Evolutionary conservation across 1,140 invertebrate species (phyloP).

Genomic region (Caerostris darwini): DNA sequence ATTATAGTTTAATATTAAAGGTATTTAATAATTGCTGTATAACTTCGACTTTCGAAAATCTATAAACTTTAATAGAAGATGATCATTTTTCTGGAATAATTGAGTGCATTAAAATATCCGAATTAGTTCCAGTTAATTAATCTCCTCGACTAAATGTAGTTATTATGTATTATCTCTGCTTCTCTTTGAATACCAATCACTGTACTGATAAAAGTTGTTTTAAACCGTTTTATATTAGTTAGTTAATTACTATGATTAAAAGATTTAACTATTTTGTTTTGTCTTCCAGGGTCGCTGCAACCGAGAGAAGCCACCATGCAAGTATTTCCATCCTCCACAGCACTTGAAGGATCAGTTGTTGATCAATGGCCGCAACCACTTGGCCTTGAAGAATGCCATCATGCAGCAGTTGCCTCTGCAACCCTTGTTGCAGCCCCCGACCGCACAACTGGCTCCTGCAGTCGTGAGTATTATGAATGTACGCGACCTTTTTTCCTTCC

Average conservation of each 20-base stretch:
- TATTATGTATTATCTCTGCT: too few relatives aligned
- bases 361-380: conserved; percentile 99
- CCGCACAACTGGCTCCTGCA: conserved; percentile 87
- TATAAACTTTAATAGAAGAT: too few relatives aligned
- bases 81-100: too few relatives aligned
- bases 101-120: too few relatives aligned
- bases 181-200: too few relatives aligned
- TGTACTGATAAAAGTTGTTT: too few relatives aligned
- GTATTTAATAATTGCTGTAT: too few relatives aligned
- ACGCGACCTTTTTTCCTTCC: conserved; percentile 79
- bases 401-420: conserved; percentile 98
- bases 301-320: conserved; percentile 99
- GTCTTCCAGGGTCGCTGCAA: conserved; percentile 98
- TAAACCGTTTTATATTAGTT: too few relatives aligned
- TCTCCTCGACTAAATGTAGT: too few relatives aligned
- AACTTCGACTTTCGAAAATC: too few relatives aligned
- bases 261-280: conserved; percentile 78
- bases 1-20: too few relatives aligned
- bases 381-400: conserved; percentile 97
- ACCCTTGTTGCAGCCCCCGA: conserved; percentile 89
- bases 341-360: conserved; percentile 99
- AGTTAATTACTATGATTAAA: conserved; percentile 75
- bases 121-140: too few relatives aligned
- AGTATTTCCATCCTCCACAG: conserved; percentile 99
- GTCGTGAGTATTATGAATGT: conserved; percentile 88